These are phyloP conservation scores for Drosophila fulvimacula DNA, from an alignment of 2,888 invertebrate species.

Conservation along the genomic window DNA sequence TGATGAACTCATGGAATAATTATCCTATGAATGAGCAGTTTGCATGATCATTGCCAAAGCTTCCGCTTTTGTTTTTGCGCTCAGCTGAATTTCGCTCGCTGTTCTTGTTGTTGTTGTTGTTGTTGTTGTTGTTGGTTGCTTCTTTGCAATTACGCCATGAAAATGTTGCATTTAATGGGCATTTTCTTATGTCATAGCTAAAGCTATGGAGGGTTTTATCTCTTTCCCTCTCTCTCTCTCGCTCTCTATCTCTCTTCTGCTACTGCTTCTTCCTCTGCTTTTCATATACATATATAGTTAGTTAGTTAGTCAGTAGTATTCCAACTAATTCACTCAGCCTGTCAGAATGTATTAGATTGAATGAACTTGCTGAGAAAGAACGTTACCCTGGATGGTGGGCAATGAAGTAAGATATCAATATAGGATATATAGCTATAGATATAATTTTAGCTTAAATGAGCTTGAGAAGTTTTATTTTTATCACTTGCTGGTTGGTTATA, in stretches of 20 bases:
- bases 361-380: not conserved
- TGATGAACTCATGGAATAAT: constrained; percentile 82
- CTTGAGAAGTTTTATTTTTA: no score
- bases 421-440: no score
- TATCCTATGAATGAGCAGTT: constrained; percentile 82
- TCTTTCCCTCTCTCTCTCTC: not conserved
- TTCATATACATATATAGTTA: not conserved
- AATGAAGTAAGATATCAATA: no score
- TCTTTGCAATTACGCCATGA: constrained; percentile 77
- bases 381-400: no score
- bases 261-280: not conserved
- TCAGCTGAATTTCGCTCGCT: constrained; percentile 57
- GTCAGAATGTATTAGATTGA: constrained; percentile 7
- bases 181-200: constrained; percentile 77
- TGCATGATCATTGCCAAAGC: constrained; percentile 81
- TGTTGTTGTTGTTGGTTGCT: constrained; percentile 36
- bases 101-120: constrained; percentile 28
- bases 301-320: constrained; percentile 56
- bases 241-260: not conserved
- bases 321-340: constrained; percentile 48
- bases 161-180: constrained; percentile 78
- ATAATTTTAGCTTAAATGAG: no score
- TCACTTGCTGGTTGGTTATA: no score
- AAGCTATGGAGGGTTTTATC: constrained; percentile 25
- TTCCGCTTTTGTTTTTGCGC: constrained; percentile 79